These are phyloP conservation scores for Callyntrura sp. DNA, from an alignment of 2,888 invertebrate genomes.

Conservation along the genomic window DNA sequence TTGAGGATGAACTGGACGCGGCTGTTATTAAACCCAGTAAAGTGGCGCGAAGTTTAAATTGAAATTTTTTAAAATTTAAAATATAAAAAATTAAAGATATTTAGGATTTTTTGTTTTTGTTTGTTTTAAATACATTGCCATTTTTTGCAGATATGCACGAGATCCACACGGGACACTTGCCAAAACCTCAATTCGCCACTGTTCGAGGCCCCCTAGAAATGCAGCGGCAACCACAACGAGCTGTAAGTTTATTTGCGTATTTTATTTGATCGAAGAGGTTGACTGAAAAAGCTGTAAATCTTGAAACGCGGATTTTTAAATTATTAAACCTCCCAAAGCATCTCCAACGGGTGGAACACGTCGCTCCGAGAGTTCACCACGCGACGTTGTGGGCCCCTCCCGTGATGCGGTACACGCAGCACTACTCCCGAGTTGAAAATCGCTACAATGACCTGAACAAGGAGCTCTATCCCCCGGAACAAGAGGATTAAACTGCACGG, in stretches of 20 bases:
- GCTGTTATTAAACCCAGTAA: constrained; percentile 64
- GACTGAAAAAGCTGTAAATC: too few relatives aligned
- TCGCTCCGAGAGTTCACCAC: constrained; percentile 39
- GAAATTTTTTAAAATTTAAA: background rate
- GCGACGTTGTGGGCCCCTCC: constrained; percentile 60
- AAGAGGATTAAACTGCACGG: constrained; percentile 59
- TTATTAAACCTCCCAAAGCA: constrained; percentile 28
- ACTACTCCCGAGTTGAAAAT: constrained; percentile 62
- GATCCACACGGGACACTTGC: constrained; percentile 67
- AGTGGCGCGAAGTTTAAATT: background rate
- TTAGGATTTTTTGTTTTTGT: too few relatives aligned
- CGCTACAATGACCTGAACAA: constrained; percentile 59
- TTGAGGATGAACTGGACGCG: constrained; percentile 44
- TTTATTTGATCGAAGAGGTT: too few relatives aligned
- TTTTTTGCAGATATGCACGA: constrained; percentile 58
- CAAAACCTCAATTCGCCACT: constrained; percentile 57
- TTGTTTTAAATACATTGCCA: too few relatives aligned
- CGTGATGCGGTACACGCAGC: constrained; percentile 65
- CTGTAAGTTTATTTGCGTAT: too few relatives aligned
- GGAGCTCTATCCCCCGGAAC: constrained; percentile 23
- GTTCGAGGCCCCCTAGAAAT: constrained; percentile 56
- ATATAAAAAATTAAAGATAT: too few relatives aligned
- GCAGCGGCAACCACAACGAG: constrained; percentile 69
- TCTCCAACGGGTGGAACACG: constrained; percentile 42
- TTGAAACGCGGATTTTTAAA: background rate